Conservation (phyloP, 2,113 vertebrate species). For the Oncorhynchus nerka region DNA sequence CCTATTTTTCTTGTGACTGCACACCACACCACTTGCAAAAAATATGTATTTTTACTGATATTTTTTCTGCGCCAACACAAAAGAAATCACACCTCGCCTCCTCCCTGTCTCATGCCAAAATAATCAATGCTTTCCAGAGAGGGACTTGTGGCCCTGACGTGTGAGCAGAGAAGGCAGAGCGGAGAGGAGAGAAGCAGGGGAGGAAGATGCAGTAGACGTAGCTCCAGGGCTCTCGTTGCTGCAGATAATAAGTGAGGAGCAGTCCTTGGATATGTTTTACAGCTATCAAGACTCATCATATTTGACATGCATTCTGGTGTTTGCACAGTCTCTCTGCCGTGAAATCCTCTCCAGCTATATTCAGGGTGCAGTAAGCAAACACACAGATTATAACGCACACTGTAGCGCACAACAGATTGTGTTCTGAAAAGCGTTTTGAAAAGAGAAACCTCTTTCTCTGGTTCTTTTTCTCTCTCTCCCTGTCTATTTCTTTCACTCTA, state of each 20-base stretch:
- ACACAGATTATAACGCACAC: constrained; percentile 52
- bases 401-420: constrained; percentile 50
- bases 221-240: constrained; percentile 74
- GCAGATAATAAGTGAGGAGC: constrained; percentile 78
- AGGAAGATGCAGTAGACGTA: constrained; percentile 68
- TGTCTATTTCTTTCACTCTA: constrained; percentile 36
- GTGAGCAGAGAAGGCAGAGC: constrained; percentile 45
- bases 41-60: constrained; percentile 55
- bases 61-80: constrained; percentile 55
- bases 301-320: constrained; percentile 83
- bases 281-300: constrained; percentile 81
- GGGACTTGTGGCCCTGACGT: constrained; percentile 69
- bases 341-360: constrained; percentile 79
- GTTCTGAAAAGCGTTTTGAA: constrained; percentile 55
- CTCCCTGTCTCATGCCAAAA: constrained; percentile 72
- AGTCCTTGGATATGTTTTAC: constrained; percentile 79
- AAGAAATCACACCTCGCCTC: constrained; percentile 74
- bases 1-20: constrained; percentile 36
- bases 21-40: background rate
- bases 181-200: constrained; percentile 47
- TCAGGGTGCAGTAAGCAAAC: constrained; percentile 56
- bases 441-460: constrained; percentile 54
- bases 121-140: constrained; percentile 77
- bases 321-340: constrained; percentile 75
- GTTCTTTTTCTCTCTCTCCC: constrained; percentile 2